A percentile compares a stretch with the other conserved stretches of the same genome.
These are phyloP conservation scores for Crax fasciolata DNA, from an alignment of 2,797 vertebrate genomes.

Conservation along the genomic window DNA sequence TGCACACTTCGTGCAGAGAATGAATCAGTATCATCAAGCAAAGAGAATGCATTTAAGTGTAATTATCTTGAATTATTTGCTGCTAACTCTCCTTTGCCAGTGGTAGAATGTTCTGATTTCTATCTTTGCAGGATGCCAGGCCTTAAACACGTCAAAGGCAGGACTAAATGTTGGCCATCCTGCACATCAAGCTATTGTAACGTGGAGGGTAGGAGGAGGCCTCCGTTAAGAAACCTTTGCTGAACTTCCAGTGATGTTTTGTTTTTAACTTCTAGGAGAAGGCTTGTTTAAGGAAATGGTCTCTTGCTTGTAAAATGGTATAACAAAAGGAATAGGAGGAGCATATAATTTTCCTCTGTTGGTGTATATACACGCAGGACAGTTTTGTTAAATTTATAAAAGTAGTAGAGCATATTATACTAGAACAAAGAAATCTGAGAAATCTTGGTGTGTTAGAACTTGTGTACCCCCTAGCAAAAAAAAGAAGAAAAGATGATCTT, in stretches of 20 bases:
- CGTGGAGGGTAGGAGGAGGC: not conserved
- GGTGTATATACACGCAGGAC: not conserved
- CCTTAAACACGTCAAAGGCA: not conserved
- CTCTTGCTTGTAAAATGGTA: not conserved
- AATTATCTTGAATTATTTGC: slow-evolving; percentile 34
- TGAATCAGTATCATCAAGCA: not conserved
- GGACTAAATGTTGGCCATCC: not conserved
- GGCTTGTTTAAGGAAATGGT: not conserved
- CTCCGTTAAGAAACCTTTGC: not conserved
- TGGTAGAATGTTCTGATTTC: slow-evolving; percentile 11
- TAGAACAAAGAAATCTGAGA: not conserved
- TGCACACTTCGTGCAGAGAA: not conserved
- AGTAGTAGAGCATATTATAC: not conserved
- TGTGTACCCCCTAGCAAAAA: not conserved
- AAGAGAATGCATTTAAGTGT: not conserved
- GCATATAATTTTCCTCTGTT: not conserved
- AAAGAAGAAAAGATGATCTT: not conserved
- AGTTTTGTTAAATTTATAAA: not conserved
- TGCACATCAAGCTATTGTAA: not conserved
- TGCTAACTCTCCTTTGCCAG: not conserved
- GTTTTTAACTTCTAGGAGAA: not conserved
- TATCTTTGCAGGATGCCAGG: not conserved
- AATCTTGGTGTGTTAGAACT: not conserved
- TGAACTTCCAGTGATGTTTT: not conserved
- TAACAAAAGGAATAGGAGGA: not conserved